Conservation (phyloP, 2,113 vertebrate genomes). For the Naja naja region DNA sequence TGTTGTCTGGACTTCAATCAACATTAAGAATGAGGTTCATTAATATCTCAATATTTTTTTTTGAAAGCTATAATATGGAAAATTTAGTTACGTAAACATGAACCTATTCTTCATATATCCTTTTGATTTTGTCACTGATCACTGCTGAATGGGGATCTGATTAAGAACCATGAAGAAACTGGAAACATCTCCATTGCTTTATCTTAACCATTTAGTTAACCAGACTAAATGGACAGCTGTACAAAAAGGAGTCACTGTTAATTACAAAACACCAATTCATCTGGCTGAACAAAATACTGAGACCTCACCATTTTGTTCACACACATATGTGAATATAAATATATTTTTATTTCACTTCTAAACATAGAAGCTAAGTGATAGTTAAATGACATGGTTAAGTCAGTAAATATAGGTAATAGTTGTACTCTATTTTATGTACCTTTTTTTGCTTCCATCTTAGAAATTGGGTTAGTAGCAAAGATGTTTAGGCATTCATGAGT, state of each 20-base stretch:
- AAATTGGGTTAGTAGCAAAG: neutral
- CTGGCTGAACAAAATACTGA: neutral
- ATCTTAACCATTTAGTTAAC: neutral
- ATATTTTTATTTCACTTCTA: neutral
- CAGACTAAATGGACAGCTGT: slow-evolving; percentile 8
- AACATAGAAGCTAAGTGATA: neutral
- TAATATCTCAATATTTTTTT: slow-evolving; percentile 7
- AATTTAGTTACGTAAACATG: neutral
- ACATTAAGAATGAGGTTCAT: neutral
- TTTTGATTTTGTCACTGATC: neutral
- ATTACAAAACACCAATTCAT: neutral
- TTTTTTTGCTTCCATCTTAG: neutral
- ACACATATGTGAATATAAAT: neutral
- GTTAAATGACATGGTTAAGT: neutral
- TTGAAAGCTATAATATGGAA: slow-evolving; percentile 1
- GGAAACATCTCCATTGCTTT: slow-evolving; percentile 17
- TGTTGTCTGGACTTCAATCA: neutral
- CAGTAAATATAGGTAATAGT: neutral
- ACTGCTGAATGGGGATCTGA: neutral
- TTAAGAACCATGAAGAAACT: slow-evolving; percentile 1
- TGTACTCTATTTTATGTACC: neutral
- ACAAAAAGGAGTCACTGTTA: slow-evolving; percentile 3
- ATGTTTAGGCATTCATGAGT: neutral
- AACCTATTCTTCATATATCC: neutral
- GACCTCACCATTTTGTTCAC: neutral